phyloP scores from a whole-genome alignment of 1,140 invertebrate species.

The Rhynchophorus ferrugineus region DNA sequence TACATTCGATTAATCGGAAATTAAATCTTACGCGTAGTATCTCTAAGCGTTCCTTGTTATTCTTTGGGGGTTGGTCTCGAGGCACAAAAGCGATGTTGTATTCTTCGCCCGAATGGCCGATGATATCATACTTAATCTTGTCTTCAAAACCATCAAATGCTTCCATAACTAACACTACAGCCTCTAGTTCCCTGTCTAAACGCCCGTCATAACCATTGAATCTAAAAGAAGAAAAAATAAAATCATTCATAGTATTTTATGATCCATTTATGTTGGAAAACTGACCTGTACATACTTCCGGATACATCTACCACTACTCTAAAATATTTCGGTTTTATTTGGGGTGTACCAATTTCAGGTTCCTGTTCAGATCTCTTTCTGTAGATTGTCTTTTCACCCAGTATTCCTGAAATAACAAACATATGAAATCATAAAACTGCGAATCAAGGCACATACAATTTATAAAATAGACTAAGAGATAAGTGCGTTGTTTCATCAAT shows the following conservation, averaged over 20 bases:
- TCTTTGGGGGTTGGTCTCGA: slow-evolving; percentile 64
- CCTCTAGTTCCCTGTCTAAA: slow-evolving; percentile 85
- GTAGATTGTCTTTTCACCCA: slow-evolving; percentile 90
- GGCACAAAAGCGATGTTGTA: slow-evolving; percentile 67
- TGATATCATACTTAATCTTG: slow-evolving; percentile 87
- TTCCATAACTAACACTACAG: slow-evolving; percentile 89
- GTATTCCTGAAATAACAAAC: slow-evolving; percentile 49
- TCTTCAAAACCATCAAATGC: slow-evolving; percentile 83
- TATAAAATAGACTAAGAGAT: too few species aligned
- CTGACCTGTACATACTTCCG: slow-evolving; percentile 89
- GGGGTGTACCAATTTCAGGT: slow-evolving; percentile 75
- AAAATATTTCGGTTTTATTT: slow-evolving; percentile 83
- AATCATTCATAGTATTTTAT: slow-evolving; percentile 1
- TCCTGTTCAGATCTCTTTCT: slow-evolving; percentile 71
- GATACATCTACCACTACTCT: slow-evolving; percentile 86
- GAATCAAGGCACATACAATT: too few species aligned
- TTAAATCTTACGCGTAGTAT: slow-evolving; percentile 59
- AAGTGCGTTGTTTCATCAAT: too few species aligned
- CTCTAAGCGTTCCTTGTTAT: slow-evolving; percentile 82
- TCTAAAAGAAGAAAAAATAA: slow-evolving; percentile 36
- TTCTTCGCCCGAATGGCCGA: slow-evolving; percentile 90
- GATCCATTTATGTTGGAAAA: not conserved
- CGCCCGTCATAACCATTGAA: slow-evolving; percentile 92
- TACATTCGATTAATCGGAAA: too few species aligned
- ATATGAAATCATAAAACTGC: not conserved